Conservation (phyloP, 53 echinoderm and acorn worm genomes). For the Holothuria scabra region DNA sequence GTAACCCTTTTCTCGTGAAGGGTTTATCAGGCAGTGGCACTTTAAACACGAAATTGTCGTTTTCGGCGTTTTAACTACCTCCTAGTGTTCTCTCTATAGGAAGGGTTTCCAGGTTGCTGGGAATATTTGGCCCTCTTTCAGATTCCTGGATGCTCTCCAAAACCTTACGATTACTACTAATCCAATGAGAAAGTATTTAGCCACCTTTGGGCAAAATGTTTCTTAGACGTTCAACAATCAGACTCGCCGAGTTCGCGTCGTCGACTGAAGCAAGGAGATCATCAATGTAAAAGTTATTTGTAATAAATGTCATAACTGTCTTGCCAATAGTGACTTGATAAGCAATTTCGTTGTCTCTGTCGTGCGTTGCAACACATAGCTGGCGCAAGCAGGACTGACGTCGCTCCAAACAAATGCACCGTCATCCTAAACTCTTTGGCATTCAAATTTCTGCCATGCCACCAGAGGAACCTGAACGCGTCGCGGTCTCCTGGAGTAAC, state of each 20-base stretch:
- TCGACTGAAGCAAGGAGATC: slow-evolving; percentile 49
- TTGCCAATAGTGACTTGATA: too few species aligned
- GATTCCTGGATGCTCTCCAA: slow-evolving; percentile 2
- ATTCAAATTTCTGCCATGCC: slow-evolving; percentile 32
- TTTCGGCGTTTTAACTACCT: slow-evolving; percentile 10
- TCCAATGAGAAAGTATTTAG: slow-evolving; percentile 6
- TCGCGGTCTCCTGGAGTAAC: slow-evolving; percentile 38
- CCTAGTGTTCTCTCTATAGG: slow-evolving; percentile 16
- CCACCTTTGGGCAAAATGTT: slow-evolving; percentile 45
- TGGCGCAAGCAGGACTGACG: too few species aligned
- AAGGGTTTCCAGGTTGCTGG: slow-evolving; percentile 2
- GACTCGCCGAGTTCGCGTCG: background rate
- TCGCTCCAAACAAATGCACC: too few species aligned
- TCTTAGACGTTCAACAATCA: slow-evolving; percentile 30
- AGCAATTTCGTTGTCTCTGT: too few species aligned
- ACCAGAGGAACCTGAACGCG: slow-evolving; percentile 32
- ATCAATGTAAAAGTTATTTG: slow-evolving; percentile 57
- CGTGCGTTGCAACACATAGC: too few species aligned
- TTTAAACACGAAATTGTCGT: slow-evolving; percentile 53
- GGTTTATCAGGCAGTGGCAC: slow-evolving; percentile 46
- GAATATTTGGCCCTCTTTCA: slow-evolving; percentile 13
- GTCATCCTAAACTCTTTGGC: too few species aligned
- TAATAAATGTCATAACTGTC: background rate
- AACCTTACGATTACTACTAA: slow-evolving; percentile 2
- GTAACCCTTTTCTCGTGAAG: slow-evolving; percentile 66